Percentiles rank a stretch among this genome's conserved stretches.
phyloP scores from a whole-genome alignment of 1,140 invertebrate species.

The Anthonomus grandis region DNA sequence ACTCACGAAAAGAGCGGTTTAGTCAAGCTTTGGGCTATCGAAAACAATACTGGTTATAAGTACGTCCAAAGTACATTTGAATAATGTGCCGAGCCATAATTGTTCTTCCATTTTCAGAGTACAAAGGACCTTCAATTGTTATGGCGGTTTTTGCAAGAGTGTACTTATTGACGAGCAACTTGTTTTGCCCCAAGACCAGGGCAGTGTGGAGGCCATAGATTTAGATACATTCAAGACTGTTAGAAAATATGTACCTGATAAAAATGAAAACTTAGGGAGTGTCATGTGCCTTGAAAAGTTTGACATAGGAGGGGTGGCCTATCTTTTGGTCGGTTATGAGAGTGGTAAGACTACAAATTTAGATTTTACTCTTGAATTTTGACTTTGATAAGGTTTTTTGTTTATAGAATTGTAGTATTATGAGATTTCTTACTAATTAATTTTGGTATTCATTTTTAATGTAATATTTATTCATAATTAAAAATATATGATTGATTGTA shows the following conservation, averaged over 20 bases:
- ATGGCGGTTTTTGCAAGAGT: conserved; percentile 63
- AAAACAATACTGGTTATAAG: conserved; percentile 47
- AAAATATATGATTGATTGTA: no score
- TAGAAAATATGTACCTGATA: conserved; percentile 26
- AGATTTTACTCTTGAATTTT: background rate
- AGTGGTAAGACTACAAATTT: conserved; percentile 19
- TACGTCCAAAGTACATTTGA: conserved; percentile 1
- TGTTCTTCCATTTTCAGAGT: conserved; percentile 46
- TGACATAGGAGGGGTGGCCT: conserved; percentile 25
- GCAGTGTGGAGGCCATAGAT: conserved; percentile 54
- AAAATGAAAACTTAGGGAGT: conserved; percentile 29
- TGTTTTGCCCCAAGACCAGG: conserved; percentile 60
- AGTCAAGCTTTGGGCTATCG: conserved; percentile 62
- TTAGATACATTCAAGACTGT: conserved; percentile 30
- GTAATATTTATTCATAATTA: no score
- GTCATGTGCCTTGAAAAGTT: conserved; percentile 36
- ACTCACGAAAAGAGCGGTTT: conserved; percentile 68
- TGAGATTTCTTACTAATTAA: background rate
- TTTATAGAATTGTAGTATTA: background rate
- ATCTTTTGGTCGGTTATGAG: conserved; percentile 38
- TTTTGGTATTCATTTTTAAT: no score
- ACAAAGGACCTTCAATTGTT: conserved; percentile 57
- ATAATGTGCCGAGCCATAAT: no score
- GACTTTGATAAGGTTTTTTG: no score
- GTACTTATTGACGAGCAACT: conserved; percentile 55